These are phyloP conservation scores for Musca vetustissima DNA, from an alignment of 1,140 invertebrate species.

Conservation along the genomic window DNA sequence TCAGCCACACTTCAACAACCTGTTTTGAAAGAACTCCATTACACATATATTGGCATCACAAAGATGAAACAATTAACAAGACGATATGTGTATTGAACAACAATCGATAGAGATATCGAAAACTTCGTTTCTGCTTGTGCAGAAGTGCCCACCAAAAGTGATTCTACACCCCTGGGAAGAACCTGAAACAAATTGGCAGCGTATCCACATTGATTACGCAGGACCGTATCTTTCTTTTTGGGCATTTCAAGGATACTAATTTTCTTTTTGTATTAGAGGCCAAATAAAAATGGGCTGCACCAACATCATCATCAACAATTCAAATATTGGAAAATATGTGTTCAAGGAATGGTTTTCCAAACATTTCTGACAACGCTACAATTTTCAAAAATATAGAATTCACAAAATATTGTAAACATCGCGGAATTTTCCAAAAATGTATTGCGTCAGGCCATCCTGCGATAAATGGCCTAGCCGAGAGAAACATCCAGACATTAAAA, in stretches of 20 bases:
- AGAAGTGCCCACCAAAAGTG: constrained; percentile 13
- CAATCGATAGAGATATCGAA: constrained; percentile 57
- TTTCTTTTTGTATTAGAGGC: not conserved
- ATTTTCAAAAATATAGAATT: not conserved
- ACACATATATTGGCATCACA: too few relatives aligned
- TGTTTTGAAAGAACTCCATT: too few relatives aligned
- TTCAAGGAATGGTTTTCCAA: not conserved
- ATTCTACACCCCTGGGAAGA: constrained; percentile 24
- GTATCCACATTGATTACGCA: constrained; percentile 16
- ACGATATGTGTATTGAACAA: constrained; percentile 57
- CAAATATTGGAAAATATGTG: not conserved
- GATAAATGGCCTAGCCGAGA: too few relatives aligned
- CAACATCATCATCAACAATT: too few relatives aligned
- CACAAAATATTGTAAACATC: not conserved
- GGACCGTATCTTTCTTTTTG: not conserved
- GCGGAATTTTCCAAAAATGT: not conserved
- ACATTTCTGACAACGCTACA: not conserved
- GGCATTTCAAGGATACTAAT: too few relatives aligned
- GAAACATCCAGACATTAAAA: too few relatives aligned
- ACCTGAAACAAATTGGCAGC: constrained; percentile 7
- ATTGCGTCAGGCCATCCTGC: too few relatives aligned
- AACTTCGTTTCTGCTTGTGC: constrained; percentile 14
- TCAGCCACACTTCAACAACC: too few relatives aligned
- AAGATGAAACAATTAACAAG: too few relatives aligned
- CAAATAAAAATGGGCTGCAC: constrained; percentile 3